Evolutionary conservation across 2,113 vertebrate species (phyloP), one percentile per base, ranked within the genome.

Genomic region (Osmerus eperlanus): DNA sequence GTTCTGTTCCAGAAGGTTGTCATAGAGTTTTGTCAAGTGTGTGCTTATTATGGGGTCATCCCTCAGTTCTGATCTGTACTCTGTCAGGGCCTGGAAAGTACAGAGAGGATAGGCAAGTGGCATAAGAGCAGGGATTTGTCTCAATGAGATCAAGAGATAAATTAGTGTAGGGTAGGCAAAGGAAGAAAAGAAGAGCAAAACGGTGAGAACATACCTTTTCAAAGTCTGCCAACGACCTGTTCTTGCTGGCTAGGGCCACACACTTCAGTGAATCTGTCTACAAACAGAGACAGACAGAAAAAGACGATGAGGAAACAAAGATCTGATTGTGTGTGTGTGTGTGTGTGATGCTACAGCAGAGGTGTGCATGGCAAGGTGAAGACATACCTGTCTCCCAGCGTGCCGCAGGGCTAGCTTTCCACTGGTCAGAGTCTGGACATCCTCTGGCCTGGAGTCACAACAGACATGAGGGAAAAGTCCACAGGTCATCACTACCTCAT

Each of bases 1-100:
- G 78, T 98, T 98, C 93, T 97, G 95, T 88, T 98, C 96, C 91
- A 98, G 88, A 90, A 98, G 91, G 80, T 96, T 98, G 88, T 98
- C 96, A 19, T 97, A 98, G 47, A 98, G 91, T 79, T 94, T 97
- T 76, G 93, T 94, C 92, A 98, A 86, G 72, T 98, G 97, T 68
- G 94, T 97, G 86, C 90, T 96, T 84, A 98, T 98, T 88, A 98
- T 97, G 52, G 96, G 96, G 89, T 98, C 97, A 12, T 98, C 95
- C 89, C 94, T 93, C 91, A 98, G 95, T 88, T 98, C 97, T 58
- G 91, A 93, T 85, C 94, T 93, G 79, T 97, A 98, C 83, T 98
- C 97, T 80, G 94, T 96, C 84, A 98, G 88, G 51, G 96, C 95
- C 97, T 83, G 0, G 3, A 9, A 2, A 2, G 2, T 56, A 12